Percentiles rank a stretch among this genome's conserved stretches.
These are phyloP conservation scores for Clepsis dumicolana DNA, from an alignment of 2,888 invertebrate genomes.

Conservation along the genomic window DNA sequence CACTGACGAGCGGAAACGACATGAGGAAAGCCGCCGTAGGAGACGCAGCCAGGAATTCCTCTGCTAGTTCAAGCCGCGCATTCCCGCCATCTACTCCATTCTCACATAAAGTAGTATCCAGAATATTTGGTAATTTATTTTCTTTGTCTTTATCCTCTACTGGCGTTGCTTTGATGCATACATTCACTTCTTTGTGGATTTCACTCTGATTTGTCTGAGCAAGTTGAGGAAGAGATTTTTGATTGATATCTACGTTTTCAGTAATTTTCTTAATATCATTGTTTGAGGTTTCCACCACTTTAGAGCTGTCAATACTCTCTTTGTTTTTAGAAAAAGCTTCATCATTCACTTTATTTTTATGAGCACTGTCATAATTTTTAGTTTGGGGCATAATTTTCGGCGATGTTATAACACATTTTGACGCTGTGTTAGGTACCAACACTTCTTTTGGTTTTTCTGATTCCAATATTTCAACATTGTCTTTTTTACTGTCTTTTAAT, in stretches of 20 bases:
- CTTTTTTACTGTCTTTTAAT: neutral
- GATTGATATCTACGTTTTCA: constrained; percentile 27
- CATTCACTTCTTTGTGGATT: constrained; percentile 47
- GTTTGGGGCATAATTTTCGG: neutral
- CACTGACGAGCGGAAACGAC: constrained; percentile 91
- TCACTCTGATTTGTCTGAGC: constrained; percentile 11
- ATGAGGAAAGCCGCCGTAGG: constrained; percentile 92
- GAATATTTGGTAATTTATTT: constrained; percentile 70
- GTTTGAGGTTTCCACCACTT: constrained; percentile 20
- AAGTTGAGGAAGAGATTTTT: constrained; percentile 10
- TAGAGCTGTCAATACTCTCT: constrained; percentile 26
- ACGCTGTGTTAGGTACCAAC: neutral
- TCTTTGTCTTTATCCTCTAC: constrained; percentile 68
- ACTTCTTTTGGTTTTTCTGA: constrained; percentile 45
- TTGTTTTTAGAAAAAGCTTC: constrained; percentile 34
- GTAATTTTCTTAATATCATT: neutral
- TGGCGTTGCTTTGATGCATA: constrained; percentile 51
- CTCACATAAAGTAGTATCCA: constrained; percentile 76
- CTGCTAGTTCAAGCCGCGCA: constrained; percentile 85
- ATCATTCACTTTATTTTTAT: constrained; percentile 27
- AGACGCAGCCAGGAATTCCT: constrained; percentile 85
- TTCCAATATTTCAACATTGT: constrained; percentile 39
- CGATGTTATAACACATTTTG: constrained; percentile 8
- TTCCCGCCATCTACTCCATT: constrained; percentile 82
- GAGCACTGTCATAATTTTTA: constrained; percentile 26